phyloP scores from a whole-genome alignment of 2,113 vertebrate genomes.

The Daubentonia madagascariensis region DNA sequence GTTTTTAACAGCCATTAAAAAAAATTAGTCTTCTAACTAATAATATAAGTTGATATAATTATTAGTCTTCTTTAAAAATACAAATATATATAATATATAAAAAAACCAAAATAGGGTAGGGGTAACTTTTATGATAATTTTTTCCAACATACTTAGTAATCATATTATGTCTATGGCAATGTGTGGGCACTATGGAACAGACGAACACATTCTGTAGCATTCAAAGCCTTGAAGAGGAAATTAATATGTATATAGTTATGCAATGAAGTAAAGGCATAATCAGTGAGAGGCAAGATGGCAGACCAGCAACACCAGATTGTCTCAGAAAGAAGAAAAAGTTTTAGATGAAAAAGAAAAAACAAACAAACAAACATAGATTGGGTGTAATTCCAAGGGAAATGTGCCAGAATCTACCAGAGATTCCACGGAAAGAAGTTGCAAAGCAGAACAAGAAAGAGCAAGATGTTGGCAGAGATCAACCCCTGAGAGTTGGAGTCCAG shows the following conservation, averaged over 20 bases:
- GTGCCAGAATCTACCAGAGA: too few relatives aligned
- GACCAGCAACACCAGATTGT: too few relatives aligned
- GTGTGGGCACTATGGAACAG: background rate
- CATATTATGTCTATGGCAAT: background rate
- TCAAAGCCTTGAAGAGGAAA: background rate
- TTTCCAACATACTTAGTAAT: background rate
- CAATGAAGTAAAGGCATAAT: background rate
- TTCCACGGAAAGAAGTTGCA: too few relatives aligned
- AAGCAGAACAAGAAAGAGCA: too few relatives aligned
- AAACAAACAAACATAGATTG: too few relatives aligned
- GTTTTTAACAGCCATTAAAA: background rate
- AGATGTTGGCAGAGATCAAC: too few relatives aligned
- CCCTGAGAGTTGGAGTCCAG: too few relatives aligned
- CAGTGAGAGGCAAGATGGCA: too few relatives aligned
- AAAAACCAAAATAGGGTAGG: background rate
- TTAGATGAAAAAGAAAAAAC: too few relatives aligned
- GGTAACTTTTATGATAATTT: background rate
- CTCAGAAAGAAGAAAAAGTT: too few relatives aligned
- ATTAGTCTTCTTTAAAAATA: background rate
- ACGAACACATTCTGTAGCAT: background rate
- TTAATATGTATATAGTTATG: background rate
- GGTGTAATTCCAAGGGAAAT: too few relatives aligned
- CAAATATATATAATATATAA: background rate
- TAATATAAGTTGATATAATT: background rate
- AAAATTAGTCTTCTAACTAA: background rate